Percentiles rank a stretch among this genome's conserved stretches.
phyloP scores from a whole-genome alignment of 2,113 vertebrate species.

The Romanogobio albipinnatus region DNA sequence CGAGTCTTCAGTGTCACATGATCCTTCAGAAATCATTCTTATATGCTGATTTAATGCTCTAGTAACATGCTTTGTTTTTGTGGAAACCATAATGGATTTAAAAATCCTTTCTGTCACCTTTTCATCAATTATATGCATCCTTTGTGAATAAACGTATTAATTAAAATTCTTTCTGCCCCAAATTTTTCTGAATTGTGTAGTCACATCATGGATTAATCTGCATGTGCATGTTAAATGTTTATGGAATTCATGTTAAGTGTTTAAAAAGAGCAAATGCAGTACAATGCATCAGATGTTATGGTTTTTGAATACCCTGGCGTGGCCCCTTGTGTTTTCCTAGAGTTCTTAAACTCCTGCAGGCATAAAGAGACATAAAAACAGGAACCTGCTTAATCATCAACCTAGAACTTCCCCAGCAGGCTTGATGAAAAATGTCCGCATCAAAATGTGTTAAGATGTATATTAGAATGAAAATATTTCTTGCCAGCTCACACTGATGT shows the following conservation, averaged over 20 bases:
- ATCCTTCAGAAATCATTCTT: too few species aligned
- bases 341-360: not conserved
- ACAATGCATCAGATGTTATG: not conserved
- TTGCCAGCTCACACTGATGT: not conserved
- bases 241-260: not conserved
- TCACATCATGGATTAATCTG: not conserved
- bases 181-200: not conserved
- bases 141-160: too few species aligned
- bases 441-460: not conserved
- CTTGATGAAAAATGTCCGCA: not conserved
- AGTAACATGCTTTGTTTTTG: too few species aligned
- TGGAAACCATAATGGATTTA: too few species aligned
- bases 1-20: too few species aligned
- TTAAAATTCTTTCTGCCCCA: too few species aligned
- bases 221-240: not conserved
- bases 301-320: not conserved
- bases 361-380: not conserved
- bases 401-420: slow-evolving; percentile 5
- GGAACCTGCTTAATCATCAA: slow-evolving; percentile 46
- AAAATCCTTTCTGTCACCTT: too few species aligned
- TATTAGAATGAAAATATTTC: not conserved
- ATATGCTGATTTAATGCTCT: too few species aligned
- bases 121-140: too few species aligned
- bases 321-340: slow-evolving; percentile 11
- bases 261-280: not conserved